phyloP scores from a whole-genome alignment of 1,140 invertebrate species.

The Rhagoletis zephyria region DNA sequence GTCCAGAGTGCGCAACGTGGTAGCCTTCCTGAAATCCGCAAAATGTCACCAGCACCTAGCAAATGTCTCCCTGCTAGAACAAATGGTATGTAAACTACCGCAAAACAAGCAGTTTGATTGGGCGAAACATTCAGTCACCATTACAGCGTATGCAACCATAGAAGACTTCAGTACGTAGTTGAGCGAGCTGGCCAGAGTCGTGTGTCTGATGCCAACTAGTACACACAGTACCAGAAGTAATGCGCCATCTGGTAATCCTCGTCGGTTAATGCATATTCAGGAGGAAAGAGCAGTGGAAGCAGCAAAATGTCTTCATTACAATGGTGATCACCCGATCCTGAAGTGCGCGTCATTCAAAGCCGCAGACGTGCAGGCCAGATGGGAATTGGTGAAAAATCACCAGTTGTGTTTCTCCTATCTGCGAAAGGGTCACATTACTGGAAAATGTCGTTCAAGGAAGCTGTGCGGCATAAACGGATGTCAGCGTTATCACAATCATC shows the following conservation, averaged over 20 bases:
- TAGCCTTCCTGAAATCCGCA: neutral
- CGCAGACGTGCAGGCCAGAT: too few species aligned
- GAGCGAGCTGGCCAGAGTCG: neutral
- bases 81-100: neutral
- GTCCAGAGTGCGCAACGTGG: slow-evolving; percentile 9
- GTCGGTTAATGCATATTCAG: neutral
- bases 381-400: too few species aligned
- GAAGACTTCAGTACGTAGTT: neutral
- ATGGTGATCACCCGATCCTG: neutral
- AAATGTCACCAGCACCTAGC: slow-evolving; percentile 11
- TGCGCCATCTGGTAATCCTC: neutral
- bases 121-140: slow-evolving; percentile 13
- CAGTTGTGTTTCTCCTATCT: too few species aligned
- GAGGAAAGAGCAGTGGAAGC: neutral
- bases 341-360: too few species aligned
- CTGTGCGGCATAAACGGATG: too few species aligned
- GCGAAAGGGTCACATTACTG: too few species aligned
- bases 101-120: slow-evolving; percentile 5
- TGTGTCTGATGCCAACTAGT: slow-evolving; percentile 15
- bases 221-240: neutral
- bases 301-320: neutral
- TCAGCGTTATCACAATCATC: too few species aligned
- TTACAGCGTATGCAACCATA: neutral
- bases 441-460: too few species aligned
- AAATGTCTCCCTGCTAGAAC: neutral